These are phyloP conservation scores for Adrianichthys oophorus DNA, from an alignment of 2,797 vertebrate genomes.

Conservation along the genomic window DNA sequence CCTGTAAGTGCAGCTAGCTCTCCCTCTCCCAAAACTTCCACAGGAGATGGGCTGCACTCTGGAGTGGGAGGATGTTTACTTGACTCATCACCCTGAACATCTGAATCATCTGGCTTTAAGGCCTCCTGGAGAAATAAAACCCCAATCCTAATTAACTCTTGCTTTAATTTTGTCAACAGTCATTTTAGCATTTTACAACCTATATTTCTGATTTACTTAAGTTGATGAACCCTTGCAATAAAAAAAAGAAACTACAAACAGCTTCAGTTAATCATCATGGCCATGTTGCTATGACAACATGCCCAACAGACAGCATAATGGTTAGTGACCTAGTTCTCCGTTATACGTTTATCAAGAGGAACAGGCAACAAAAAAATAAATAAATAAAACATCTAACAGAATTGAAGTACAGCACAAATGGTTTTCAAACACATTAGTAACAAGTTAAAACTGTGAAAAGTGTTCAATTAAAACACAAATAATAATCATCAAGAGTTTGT, in stretches of 20 bases:
- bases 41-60: conserved; percentile 53
- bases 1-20: conserved; percentile 64
- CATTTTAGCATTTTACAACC: background rate
- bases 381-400: conserved; percentile 24
- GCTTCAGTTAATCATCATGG: conserved; percentile 53
- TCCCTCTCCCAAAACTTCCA: conserved; percentile 63
- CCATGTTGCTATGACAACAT: conserved; percentile 75
- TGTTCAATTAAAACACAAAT: no score
- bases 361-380: conserved; percentile 41
- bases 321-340: conserved; percentile 77
- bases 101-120: conserved; percentile 25
- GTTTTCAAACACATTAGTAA: background rate
- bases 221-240: background rate
- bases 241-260: conserved; percentile 42
- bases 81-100: conserved; percentile 34
- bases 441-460: no score
- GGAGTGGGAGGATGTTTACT: conserved; percentile 42
- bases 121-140: conserved; percentile 44
- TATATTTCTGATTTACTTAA: background rate
- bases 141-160: background rate
- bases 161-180: background rate
- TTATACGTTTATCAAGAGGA: conserved; percentile 57
- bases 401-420: conserved; percentile 17
- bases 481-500: no score
- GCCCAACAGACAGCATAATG: conserved; percentile 62